Base-by-base conservation (phyloP, 2,797 vertebrate species). In the Acestrorhynchus altus region DNA sequence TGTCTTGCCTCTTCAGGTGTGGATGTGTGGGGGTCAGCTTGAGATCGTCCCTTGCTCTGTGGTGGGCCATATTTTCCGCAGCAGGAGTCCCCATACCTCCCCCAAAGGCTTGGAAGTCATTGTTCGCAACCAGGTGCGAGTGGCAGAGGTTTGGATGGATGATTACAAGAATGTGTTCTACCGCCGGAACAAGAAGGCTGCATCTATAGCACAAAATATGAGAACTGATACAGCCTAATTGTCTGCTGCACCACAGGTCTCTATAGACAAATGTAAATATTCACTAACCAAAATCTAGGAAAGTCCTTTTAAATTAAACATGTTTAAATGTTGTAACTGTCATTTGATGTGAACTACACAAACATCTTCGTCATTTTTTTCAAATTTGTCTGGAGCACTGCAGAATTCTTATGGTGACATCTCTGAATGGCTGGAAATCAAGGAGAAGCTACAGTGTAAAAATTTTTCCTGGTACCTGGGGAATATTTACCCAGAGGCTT, bases 121-220 rank as follows among this genome's bases (percentile, higher is more conserved):
- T 69, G 85, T 87, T 16, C 88, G 90, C 57, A 97, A 97, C 88
- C 89, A 91, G 80, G 92, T 95, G 16, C 93, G 94, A 56, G 88
- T 95, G 88, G 95, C 95, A 0, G 95, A 96, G 86, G 96, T 97
- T 65, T 97, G 96, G 95, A 94, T 96, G 95, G 95, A 95, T 0
- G 79, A 81, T 12, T 96, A 95, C 87, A 96, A 94, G 86, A 90
- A 92, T 74, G 88, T 96, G 75, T 95, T 94, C 90, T 96, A 96
- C 81, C 88, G 94, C 20, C 79, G 91, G 22, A 94, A 95, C 83
- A 86, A 87, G 52, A 89, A 90, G 1, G 94, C 95, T 0, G 91
- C 90, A 0, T 86, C 87, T 76, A 94, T 95, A 86, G 94, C 90
- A 81, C 75, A 70, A 74, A 89, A 93, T 89, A 95, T 96, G 82